Evolutionary conservation across 2,113 vertebrate species (phyloP), one percentile per base, ranked within the genome.

Genomic region (Pachyramphus minor): DNA sequence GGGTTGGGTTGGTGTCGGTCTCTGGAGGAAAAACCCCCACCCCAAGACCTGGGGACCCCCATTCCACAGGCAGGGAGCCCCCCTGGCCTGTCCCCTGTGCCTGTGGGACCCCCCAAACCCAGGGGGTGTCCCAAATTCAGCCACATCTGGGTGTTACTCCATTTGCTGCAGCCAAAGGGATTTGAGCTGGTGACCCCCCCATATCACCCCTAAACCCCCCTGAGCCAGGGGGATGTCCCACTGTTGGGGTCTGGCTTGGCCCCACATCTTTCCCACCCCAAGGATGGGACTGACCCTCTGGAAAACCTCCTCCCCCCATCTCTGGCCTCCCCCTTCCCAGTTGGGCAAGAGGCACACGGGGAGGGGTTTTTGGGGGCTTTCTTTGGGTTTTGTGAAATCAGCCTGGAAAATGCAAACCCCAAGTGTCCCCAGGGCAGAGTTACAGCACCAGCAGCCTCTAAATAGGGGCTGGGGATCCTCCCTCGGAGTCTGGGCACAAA

Each of bases 351-450:
- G 55, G 58, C 62, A 21, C 2, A 8, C 0, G 6, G 60, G 37
- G 20, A 5, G 60, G 37, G 20, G 4, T 50, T 50, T 49, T 9
- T 20, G 9, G 8, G 82, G 78, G 33, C 4, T 82, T 85, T 95
- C 37, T 93, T 90, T 93, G 45, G 93, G 63, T 85, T 87, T 47
- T 91, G 33, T 85, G 93, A 92, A 90, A 92, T 49, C 72, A 56
- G 55, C 5, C 71, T 42, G 88, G 67, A 23, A 56, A n/a, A 53
- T 42, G 22, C 8, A 22, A 49, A 17, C 8, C 11, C 31, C 1
- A 5, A 28, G 3, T 3, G 63, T 90, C 53, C 82, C 67, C 62
- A 42, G 92, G 74, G 82, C 67, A 37, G 33, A 47, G 84, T 47
- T 45, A 6, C 20, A 60, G 42, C 82, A 23, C 84, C 53, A 60